Percentiles rank a stretch among this genome's conserved stretches.
These are phyloP conservation scores for Chelonia mydas DNA, from an alignment of 2,797 vertebrate species.

Conservation along the genomic window DNA sequence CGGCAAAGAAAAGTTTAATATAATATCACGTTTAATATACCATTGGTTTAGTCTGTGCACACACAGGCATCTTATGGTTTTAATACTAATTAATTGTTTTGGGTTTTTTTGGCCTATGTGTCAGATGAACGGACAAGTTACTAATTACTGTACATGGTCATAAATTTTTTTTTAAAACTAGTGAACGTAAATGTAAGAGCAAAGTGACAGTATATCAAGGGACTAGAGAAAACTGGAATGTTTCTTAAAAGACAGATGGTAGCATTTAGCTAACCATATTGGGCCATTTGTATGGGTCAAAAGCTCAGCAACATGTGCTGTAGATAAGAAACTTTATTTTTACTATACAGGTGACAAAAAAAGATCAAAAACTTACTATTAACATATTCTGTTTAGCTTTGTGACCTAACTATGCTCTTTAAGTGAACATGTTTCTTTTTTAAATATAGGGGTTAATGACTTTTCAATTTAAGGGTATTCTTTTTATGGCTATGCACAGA, in stretches of 20 bases:
- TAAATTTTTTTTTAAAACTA: background rate
- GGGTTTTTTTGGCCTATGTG: background rate
- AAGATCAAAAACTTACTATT: background rate
- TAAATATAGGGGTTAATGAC: background rate
- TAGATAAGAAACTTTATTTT: background rate
- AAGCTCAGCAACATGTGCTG: background rate
- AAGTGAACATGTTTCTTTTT: background rate
- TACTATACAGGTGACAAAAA: background rate
- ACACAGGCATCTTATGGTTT: background rate
- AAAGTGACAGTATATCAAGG: background rate
- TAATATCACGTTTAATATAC: background rate
- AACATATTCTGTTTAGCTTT: background rate
- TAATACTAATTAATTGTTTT: background rate
- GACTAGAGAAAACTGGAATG: rapidly evolving
- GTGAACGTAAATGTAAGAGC: background rate
- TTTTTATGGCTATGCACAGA: background rate
- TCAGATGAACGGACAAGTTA: background rate
- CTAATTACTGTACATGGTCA: background rate
- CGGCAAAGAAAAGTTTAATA: background rate
- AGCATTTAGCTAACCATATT: background rate
- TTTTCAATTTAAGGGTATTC: rapidly evolving
- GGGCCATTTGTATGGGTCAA: background rate
- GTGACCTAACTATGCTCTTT: background rate
- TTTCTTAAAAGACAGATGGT: background rate
- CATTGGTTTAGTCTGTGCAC: rapidly evolving